Percentiles rank a stretch among this genome's conserved stretches.
Conservation (phyloP, 1,140 invertebrate genomes). For the Danaus melanippus region DNA sequence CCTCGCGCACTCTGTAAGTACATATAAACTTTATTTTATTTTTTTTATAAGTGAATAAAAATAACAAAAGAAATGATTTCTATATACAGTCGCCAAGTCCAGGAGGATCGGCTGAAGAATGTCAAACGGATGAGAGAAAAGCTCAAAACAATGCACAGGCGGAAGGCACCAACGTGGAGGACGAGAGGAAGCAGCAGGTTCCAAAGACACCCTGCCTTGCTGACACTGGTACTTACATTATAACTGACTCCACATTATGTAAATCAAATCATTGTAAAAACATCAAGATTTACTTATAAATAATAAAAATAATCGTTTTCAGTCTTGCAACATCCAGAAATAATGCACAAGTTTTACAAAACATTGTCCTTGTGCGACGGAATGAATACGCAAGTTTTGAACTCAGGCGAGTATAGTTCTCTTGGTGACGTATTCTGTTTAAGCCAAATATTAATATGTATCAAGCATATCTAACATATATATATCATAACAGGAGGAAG, state of each 20-base stretch:
- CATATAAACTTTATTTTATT: neutral
- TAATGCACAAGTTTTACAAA: constrained; percentile 86
- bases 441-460: too few relatives aligned
- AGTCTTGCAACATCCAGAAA: constrained; percentile 83
- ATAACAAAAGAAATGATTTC: constrained; percentile 3
- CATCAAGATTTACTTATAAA: neutral
- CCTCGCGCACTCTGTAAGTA: constrained; percentile 5
- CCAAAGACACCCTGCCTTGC: constrained; percentile 78
- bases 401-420: constrained; percentile 35
- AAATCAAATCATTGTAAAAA: too few relatives aligned
- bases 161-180: constrained; percentile 61
- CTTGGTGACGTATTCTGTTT: neutral
- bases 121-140: constrained; percentile 86
- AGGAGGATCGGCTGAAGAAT: constrained; percentile 42
- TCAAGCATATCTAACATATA: neutral
- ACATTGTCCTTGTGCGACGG: constrained; percentile 81
- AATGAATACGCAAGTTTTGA: constrained; percentile 75
- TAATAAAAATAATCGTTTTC: constrained; percentile 25
- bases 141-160: constrained; percentile 73
- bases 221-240: constrained; percentile 72
- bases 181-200: constrained; percentile 56
- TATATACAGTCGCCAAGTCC: constrained; percentile 21
- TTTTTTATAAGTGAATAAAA: neutral
- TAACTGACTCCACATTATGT: too few relatives aligned
- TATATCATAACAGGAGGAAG: constrained; percentile 15